Evolutionary conservation across 2,888 invertebrate genomes (phyloP), one percentile per base, ranked within the genome.

Genomic region (Drosophila silvestris): DNA sequence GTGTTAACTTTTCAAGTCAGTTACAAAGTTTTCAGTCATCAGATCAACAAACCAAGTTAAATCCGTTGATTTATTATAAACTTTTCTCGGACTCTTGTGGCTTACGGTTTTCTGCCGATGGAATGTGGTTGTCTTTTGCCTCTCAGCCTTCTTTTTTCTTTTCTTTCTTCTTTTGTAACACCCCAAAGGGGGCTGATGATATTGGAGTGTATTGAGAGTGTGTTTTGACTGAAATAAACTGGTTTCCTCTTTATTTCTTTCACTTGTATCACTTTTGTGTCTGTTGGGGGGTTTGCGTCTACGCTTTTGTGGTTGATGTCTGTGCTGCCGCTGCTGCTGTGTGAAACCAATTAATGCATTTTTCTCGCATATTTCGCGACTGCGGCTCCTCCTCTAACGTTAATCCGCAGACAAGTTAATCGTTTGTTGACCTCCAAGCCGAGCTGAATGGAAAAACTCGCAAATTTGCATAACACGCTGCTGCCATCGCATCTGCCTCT

Each of bases 391-490:
- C 56, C 59, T 56, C 51, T 53, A 26, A 47, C 56, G 63, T 70
- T 85, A 85, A 85, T 85, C 85, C 85, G 65, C 83, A 85, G 85
- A 85, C 85, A 87, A 85, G 85, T 85, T 87, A 87, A 85, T 85
- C 85, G 85, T 85, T 81, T 85, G 85, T 87, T 85, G 85, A 85
- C 88, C 85, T 73, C 67, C 60, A 61, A 76, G 76, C 54, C 67
- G 35, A 26, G 33, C 41, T 50, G 41, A 10, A 12, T 37, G 16
- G 30, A 52, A 33, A 14, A 68, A 62, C 71, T 79, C 60, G 57
- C 75, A 79, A 85, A 85, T 85, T 85, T 87, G 87, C 87, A 85
- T 85, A 85, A 87, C 67, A 72, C 51, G 71, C 61, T 52, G 50
- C 50, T 37, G 53, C 39, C 12, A n/a, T 30, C 32, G 19, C 9